Conservation (phyloP, 2,888 invertebrate genomes). For the Xylocampa areola region DNA sequence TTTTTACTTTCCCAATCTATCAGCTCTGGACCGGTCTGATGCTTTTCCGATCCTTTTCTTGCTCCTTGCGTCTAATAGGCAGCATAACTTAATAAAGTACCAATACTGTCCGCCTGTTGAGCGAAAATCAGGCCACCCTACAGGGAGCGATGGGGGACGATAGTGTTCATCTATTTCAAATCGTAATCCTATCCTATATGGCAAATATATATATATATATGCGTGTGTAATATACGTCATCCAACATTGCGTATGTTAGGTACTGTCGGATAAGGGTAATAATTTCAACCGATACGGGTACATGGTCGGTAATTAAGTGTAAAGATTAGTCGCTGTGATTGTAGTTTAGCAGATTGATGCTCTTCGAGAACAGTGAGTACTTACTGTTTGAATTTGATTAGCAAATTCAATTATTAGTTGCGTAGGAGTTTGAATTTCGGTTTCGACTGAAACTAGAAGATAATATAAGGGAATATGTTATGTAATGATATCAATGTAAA, state of each 20-base stretch:
- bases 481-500: no score
- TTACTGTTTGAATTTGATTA: conserved; percentile 25
- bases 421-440: neutral
- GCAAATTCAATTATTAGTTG: conserved; percentile 17
- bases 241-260: conserved; percentile 3
- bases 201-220: conserved; percentile 5
- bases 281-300: conserved; percentile 27
- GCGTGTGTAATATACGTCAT: conserved; percentile 1
- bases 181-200: conserved; percentile 22
- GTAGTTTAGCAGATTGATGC: conserved; percentile 8
- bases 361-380: neutral
- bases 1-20: no score
- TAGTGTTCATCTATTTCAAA: conserved; percentile 21
- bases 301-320: conserved; percentile 23
- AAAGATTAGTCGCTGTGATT: conserved; percentile 29
- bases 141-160: conserved; percentile 3
- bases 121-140: conserved; percentile 4
- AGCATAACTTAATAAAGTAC: no score
- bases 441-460: no score
- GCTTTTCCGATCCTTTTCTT: no score
- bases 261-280: conserved; percentile 20
- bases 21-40: no score
- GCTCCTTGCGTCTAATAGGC: no score
- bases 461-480: no score
- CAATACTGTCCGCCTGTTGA: neutral